Conservation (phyloP, 2,797 vertebrate species). For the Halcyon smyrnensis region DNA sequence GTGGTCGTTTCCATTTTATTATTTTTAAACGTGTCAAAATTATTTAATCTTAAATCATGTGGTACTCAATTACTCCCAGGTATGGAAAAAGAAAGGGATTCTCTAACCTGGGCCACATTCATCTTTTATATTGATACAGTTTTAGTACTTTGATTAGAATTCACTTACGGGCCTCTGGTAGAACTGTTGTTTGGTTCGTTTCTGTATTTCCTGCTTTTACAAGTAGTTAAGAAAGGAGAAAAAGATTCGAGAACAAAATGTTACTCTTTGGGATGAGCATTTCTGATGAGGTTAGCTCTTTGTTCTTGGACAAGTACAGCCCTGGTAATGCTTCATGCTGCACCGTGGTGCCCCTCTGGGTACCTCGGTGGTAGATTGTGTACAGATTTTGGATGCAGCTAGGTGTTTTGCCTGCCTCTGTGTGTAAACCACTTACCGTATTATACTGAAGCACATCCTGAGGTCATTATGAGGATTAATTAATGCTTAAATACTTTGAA, state of each 20-base stretch:
- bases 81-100: neutral
- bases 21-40: neutral
- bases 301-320: neutral
- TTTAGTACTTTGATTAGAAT: neutral
- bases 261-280: slow-evolving; percentile 28
- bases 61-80: neutral
- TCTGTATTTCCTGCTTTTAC: neutral
- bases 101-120: neutral
- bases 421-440: neutral
- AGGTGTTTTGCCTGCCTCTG: neutral
- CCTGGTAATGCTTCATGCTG: neutral
- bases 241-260: slow-evolving; percentile 21
- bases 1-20: neutral
- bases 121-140: neutral
- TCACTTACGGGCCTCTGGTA: neutral
- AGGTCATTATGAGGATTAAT: slow-evolving; percentile 17
- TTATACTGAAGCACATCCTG: slow-evolving; percentile 7
- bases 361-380: neutral
- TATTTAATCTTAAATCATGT: neutral
- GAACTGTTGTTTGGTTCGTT: neutral
- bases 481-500: slow-evolving; percentile 27
- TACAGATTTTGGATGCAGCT: neutral
- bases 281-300: slow-evolving; percentile 41
- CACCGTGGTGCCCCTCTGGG: neutral
- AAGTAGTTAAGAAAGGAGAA: neutral